These are phyloP conservation scores for Rhabditoides inermis DNA, from an alignment of 2,888 invertebrate species.

Conservation along the genomic window DNA sequence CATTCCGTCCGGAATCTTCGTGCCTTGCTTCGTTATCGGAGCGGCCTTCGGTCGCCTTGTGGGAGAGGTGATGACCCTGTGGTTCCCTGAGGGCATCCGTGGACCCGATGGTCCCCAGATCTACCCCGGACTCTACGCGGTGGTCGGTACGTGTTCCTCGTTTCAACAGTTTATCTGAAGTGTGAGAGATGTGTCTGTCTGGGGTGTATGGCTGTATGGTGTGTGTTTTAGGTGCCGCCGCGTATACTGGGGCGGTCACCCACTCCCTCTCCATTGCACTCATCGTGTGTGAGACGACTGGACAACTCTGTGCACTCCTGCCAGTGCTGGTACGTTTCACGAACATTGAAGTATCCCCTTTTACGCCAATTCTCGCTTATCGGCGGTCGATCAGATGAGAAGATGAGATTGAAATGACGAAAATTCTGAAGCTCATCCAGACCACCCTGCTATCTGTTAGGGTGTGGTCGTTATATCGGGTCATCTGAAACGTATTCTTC, in stretches of 20 bases:
- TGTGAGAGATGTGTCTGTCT: too few relatives aligned
- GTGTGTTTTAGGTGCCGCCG: slow-evolving; percentile 61
- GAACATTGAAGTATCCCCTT: too few relatives aligned
- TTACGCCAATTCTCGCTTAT: too few relatives aligned
- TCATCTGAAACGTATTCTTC: slow-evolving; percentile 11
- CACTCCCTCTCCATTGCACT: slow-evolving; percentile 95
- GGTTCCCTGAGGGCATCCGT: slow-evolving; percentile 82
- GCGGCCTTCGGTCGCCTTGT: not conserved
- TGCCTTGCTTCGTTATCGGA: slow-evolving; percentile 83
- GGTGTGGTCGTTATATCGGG: too few relatives aligned
- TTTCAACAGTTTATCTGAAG: too few relatives aligned
- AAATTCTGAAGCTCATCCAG: not conserved
- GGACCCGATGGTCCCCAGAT: slow-evolving; percentile 71
- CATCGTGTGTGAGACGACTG: slow-evolving; percentile 95
- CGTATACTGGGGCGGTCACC: slow-evolving; percentile 89
- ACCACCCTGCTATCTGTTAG: too few relatives aligned
- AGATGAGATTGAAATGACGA: slow-evolving; percentile 7
- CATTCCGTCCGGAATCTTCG: slow-evolving; percentile 70
- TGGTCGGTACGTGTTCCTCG: slow-evolving; percentile 69
- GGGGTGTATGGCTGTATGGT: not conserved
- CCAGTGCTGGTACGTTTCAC: slow-evolving; percentile 79
- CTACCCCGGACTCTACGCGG: slow-evolving; percentile 85
- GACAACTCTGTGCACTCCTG: slow-evolving; percentile 90
- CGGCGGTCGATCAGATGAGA: too few relatives aligned
- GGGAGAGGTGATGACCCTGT: slow-evolving; percentile 69